Evolutionary conservation across 2,888 invertebrate genomes (phyloP).

Genomic region (Lasioglossum morio): DNA sequence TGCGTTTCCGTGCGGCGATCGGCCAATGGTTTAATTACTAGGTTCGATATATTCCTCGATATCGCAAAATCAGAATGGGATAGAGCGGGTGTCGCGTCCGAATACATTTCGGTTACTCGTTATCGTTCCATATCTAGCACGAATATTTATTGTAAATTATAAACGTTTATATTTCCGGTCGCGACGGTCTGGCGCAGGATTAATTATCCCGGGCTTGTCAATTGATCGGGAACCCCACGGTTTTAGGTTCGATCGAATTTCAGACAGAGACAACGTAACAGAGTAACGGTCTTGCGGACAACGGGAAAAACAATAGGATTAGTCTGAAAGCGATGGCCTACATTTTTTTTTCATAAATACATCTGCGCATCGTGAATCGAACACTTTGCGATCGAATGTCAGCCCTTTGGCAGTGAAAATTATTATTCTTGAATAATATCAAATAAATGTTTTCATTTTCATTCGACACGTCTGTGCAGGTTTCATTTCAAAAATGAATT

Average conservation of each 20-base stretch:
- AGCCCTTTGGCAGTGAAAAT: too few species aligned
- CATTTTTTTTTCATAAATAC: not conserved
- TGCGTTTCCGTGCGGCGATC: constrained; percentile 42
- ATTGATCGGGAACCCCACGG: not conserved
- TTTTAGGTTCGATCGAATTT: not conserved
- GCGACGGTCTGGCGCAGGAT: not conserved
- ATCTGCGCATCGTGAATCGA: not conserved
- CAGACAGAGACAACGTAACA: not conserved
- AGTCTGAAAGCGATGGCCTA: not conserved
- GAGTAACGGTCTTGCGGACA: not conserved
- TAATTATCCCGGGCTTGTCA: constrained; percentile 11
- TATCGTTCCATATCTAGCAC: constrained; percentile 41
- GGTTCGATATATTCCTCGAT: constrained; percentile 48
- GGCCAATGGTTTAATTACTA: constrained; percentile 57
- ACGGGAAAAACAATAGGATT: not conserved
- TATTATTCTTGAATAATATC: too few species aligned
- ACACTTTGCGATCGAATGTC: not conserved
- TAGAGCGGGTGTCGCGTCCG: constrained; percentile 37
- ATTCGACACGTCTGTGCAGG: too few species aligned
- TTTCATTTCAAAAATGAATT: too few species aligned
- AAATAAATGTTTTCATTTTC: too few species aligned
- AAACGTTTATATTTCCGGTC: constrained; percentile 32
- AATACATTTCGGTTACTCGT: constrained; percentile 47
- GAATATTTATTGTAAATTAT: constrained; percentile 55
- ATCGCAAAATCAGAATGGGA: constrained; percentile 51